These are phyloP conservation scores for Tipula confusa DNA, from an alignment of 2,888 invertebrate species.

Conservation along the genomic window DNA sequence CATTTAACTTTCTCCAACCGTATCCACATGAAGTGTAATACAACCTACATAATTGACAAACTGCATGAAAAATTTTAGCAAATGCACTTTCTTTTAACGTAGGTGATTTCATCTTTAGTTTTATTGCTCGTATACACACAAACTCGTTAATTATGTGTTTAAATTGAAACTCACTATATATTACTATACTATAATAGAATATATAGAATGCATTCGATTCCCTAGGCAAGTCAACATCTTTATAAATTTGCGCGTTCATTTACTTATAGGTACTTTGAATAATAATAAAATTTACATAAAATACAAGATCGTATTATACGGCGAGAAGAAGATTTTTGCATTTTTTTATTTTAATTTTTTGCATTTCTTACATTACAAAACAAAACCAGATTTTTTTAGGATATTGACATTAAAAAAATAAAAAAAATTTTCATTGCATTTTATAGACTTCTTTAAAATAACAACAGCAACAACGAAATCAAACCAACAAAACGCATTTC, in stretches of 20 bases:
- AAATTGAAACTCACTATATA: background rate
- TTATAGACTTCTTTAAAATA: background rate
- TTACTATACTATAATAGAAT: background rate
- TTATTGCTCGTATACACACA: too few relatives aligned
- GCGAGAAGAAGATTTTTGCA: background rate
- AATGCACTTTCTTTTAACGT: too few relatives aligned
- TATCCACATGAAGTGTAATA: too few relatives aligned
- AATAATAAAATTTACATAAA: background rate
- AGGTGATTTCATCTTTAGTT: too few relatives aligned
- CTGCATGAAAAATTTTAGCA: too few relatives aligned
- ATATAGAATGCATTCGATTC: background rate
- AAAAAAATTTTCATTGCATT: background rate
- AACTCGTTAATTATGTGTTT: too few relatives aligned
- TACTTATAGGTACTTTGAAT: slow-evolving; percentile 14
- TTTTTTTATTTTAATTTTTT: background rate
- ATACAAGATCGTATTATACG: background rate
- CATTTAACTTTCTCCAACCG: too few relatives aligned
- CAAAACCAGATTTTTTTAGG: slow-evolving; percentile 25
- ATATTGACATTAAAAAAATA: slow-evolving; percentile 7
- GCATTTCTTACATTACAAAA: background rate
- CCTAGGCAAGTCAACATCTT: too few relatives aligned
- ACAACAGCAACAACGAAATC: background rate
- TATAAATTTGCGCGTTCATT: background rate
- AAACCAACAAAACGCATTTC: background rate
- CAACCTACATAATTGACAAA: too few relatives aligned